Percentiles rank a stretch among this genome's conserved stretches.
Conservation (phyloP, 2,113 vertebrate species). For the Anhinga anhinga region DNA sequence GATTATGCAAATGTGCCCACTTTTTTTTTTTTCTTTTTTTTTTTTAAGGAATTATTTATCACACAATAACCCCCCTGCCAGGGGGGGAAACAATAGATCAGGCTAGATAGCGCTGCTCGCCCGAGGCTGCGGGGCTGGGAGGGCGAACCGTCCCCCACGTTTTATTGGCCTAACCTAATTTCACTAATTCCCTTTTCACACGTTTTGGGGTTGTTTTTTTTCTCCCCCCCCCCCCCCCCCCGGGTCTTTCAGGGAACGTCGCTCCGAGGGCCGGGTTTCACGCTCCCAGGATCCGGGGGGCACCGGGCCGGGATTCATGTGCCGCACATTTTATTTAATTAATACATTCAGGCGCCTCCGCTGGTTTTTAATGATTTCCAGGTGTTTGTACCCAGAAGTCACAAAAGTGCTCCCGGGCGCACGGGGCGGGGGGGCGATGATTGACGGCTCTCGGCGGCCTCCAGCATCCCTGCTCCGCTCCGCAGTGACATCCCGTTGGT, state of each 20-base stretch:
- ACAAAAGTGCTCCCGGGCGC: not conserved
- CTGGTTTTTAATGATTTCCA: conserved; percentile 69
- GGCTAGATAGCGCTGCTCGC: conserved; percentile 68
- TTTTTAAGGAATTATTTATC: conserved; percentile 77
- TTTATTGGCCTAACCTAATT: conserved; percentile 83
- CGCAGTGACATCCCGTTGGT: not conserved
- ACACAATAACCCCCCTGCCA: conserved; percentile 80
- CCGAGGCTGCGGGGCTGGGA: conserved; percentile 44
- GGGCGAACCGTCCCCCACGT: conserved; percentile 32
- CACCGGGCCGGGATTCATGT: conserved; percentile 12
- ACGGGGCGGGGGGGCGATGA: not conserved
- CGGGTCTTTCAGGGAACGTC: not conserved
- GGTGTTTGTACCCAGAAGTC: conserved; percentile 64
- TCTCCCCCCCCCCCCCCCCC: rapidly evolving
- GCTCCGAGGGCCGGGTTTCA: conserved; percentile 57
- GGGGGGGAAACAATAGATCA: conserved; percentile 75
- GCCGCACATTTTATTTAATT: conserved; percentile 72
- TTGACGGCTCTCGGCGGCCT: not conserved
- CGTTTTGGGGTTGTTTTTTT: not conserved
- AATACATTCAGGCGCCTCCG: conserved; percentile 33
- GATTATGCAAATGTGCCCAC: conserved; percentile 78
- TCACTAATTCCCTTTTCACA: conserved; percentile 84
- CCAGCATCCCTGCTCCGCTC: not conserved
- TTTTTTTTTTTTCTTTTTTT: conserved; percentile 53
- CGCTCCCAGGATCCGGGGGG: conserved; percentile 42